These are phyloP conservation scores for Diadegma fenestrale DNA, from an alignment of 2,888 invertebrate genomes.

Conservation along the genomic window DNA sequence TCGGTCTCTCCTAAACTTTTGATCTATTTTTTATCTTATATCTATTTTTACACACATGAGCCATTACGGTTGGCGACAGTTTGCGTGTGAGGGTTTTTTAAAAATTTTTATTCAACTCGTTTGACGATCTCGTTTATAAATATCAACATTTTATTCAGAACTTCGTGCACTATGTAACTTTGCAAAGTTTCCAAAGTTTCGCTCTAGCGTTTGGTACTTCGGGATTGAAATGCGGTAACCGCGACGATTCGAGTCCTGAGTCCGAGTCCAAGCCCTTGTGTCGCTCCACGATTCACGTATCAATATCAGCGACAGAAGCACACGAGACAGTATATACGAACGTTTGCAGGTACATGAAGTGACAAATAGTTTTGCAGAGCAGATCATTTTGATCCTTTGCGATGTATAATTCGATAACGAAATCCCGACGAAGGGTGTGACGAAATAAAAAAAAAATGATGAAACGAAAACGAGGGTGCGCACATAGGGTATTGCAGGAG, in stretches of 20 bases:
- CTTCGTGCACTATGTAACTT: not conserved
- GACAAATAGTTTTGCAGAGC: conserved; percentile 56
- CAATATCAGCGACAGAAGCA: not conserved
- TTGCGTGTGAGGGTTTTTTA: conserved; percentile 54
- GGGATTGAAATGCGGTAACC: too few relatives aligned
- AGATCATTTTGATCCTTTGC: conserved; percentile 60
- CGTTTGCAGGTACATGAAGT: conserved; percentile 45
- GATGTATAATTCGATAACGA: conserved; percentile 63
- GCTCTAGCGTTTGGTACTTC: too few relatives aligned
- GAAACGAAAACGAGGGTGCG: conserved; percentile 46
- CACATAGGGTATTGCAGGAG: conserved; percentile 27
- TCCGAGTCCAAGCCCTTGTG: too few relatives aligned
- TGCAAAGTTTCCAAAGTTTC: too few relatives aligned
- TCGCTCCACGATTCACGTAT: too few relatives aligned
- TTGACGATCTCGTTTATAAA: conserved; percentile 11
- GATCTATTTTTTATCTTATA: too few relatives aligned
- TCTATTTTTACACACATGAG: not conserved
- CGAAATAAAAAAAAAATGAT: conserved; percentile 39
- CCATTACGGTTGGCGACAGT: not conserved
- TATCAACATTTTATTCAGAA: not conserved
- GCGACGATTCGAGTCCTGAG: too few relatives aligned
- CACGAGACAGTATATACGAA: not conserved
- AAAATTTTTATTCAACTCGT: conserved; percentile 58
- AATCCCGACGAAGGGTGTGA: conserved; percentile 54
- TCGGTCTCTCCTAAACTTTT: conserved; percentile 11